phyloP scores from a whole-genome alignment of 2,797 vertebrate species.

The Enteromius anoplus region DNA sequence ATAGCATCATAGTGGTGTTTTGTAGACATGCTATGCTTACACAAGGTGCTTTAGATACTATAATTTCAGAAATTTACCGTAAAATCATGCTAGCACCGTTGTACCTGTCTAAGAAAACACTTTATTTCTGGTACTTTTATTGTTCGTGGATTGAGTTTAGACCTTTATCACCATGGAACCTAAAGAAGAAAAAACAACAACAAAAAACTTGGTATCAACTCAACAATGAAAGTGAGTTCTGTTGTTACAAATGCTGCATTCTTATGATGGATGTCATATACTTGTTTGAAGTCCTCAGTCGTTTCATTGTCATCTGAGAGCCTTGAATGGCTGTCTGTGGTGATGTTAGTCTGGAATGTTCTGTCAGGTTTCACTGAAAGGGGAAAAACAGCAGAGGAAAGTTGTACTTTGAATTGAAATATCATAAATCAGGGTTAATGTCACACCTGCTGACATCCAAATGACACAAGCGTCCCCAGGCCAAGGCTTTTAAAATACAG shows the following conservation, averaged over 20 bases:
- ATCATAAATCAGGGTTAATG: constrained; percentile 33
- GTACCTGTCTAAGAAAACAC: neutral
- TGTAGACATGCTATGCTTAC: neutral
- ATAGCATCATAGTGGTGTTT: neutral
- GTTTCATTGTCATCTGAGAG: constrained; percentile 7
- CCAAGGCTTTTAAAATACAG: constrained; percentile 11
- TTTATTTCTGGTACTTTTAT: neutral
- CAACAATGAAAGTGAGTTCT: neutral
- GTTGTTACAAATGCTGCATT: neutral
- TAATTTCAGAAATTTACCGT: neutral
- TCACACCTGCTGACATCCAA: constrained; percentile 38
- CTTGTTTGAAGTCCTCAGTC: neutral
- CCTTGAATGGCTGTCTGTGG: neutral
- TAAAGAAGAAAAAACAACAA: too few species aligned
- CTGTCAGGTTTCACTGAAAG: constrained; percentile 15
- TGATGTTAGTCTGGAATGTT: constrained; percentile 35
- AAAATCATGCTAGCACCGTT: neutral
- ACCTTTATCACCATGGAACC: neutral
- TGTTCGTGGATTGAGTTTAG: neutral
- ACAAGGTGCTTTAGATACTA: neutral
- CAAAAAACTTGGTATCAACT: neutral
- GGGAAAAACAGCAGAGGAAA: constrained; percentile 9
- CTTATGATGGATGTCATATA: neutral
- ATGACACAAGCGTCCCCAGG: constrained; percentile 10
- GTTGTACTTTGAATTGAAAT: neutral